phyloP scores from a whole-genome alignment of 2,888 invertebrate genomes.

The Palloptera scutellata region DNA sequence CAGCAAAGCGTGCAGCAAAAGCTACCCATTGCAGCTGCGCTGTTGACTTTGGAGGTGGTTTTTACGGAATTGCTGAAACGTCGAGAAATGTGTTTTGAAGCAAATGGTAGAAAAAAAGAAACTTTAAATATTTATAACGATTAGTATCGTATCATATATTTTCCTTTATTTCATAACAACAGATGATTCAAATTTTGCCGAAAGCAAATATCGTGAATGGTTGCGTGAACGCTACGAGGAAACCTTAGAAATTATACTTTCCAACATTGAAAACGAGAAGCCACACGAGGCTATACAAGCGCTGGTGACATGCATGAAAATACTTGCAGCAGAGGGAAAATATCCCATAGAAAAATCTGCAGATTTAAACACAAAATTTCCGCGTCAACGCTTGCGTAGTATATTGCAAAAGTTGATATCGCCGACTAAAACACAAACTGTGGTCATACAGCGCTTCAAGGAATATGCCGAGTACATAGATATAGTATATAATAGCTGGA shows the following conservation, averaged over 20 bases:
- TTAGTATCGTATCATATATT: neutral
- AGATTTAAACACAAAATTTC: conserved; percentile 70
- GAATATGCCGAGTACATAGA: conserved; percentile 80
- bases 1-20: conserved; percentile 54
- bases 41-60: conserved; percentile 76
- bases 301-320: conserved; percentile 76
- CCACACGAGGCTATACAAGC: conserved; percentile 69
- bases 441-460: conserved; percentile 74
- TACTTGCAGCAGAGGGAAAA: conserved; percentile 77
- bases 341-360: conserved; percentile 66
- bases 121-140: neutral
- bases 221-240: conserved; percentile 75
- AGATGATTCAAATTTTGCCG: conserved; percentile 66
- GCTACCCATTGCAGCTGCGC: conserved; percentile 66
- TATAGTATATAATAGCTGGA: conserved; percentile 77
- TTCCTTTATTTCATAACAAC: neutral
- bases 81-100: conserved; percentile 72
- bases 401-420: conserved; percentile 73
- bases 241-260: conserved; percentile 69
- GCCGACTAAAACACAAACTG: conserved; percentile 69
- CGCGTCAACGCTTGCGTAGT: conserved; percentile 72
- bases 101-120: conserved; percentile 62
- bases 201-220: conserved; percentile 74
- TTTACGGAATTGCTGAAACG: conserved; percentile 75
- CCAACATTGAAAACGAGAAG: conserved; percentile 68